Evolutionary conservation across 2,888 invertebrate species (phyloP).

Genomic region (Nemapogon koenigi): DNA sequence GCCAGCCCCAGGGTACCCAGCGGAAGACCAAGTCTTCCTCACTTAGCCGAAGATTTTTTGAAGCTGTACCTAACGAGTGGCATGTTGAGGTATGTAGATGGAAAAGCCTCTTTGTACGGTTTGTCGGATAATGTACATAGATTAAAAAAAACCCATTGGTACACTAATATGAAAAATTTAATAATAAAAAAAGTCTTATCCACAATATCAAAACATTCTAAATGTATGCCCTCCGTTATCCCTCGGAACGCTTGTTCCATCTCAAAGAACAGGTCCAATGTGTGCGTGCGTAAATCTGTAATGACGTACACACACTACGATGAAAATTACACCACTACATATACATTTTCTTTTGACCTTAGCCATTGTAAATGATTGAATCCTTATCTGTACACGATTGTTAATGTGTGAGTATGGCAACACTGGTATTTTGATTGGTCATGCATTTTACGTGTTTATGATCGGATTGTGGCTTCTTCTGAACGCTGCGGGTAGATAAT

Average conservation of each 20-base stretch:
- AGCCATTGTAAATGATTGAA: conserved; percentile 8
- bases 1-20: too few species aligned
- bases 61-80: too few species aligned
- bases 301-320: conserved; percentile 20
- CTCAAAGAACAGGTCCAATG: conserved; percentile 37
- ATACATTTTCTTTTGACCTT: neutral
- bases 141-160: conserved; percentile 16
- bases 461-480: conserved; percentile 30
- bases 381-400: conserved; percentile 11
- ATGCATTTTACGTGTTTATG: conserved; percentile 64
- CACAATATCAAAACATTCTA: conserved; percentile 31
- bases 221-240: conserved; percentile 60
- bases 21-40: too few species aligned
- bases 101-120: too few species aligned
- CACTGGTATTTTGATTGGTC: conserved; percentile 66
- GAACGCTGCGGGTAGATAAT: conserved; percentile 39
- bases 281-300: conserved; percentile 27
- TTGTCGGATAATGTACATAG: too few species aligned
- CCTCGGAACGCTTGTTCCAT: conserved; percentile 58
- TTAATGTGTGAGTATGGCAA: conserved; percentile 40
- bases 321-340: neutral
- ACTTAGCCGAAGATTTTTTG: too few species aligned
- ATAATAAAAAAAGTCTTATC: conserved; percentile 22
- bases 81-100: too few species aligned
- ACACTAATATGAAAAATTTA: conserved; percentile 14